A percentile compares a stretch with the other conserved stretches of the same genome.
Evolutionary conservation across 1,140 invertebrate species (phyloP).

Genomic region (Macrobrachium nipponense): DNA sequence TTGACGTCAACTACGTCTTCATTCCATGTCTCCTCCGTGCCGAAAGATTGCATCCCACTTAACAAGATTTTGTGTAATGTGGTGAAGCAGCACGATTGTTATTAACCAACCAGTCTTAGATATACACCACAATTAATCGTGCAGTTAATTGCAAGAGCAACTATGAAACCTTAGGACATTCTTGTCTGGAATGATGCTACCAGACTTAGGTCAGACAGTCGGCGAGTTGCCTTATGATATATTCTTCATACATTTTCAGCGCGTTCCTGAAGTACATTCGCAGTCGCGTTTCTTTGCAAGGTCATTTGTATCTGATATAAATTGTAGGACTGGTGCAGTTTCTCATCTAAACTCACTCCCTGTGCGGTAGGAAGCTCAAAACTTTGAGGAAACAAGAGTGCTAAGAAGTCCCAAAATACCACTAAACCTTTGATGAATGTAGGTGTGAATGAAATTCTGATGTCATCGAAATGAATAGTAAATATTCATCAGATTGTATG

Average conservation of each 20-base stretch:
- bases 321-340: too few relatives aligned
- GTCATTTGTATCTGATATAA: neutral
- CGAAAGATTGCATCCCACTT: neutral
- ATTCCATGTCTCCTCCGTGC: neutral
- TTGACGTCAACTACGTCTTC: neutral
- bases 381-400: neutral
- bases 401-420: neutral
- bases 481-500: neutral
- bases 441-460: neutral
- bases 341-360: too few relatives aligned
- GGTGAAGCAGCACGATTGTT: neutral
- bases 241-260: constrained; percentile 13
- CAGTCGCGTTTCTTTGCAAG: neutral
- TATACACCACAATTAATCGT: neutral
- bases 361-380: neutral
- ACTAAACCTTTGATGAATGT: neutral
- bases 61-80: neutral
- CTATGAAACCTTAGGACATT: constrained; percentile 1
- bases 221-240: constrained; percentile 44
- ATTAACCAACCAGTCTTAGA: neutral
- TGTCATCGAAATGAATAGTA: constrained; percentile 3
- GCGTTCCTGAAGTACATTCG: neutral
- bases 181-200: constrained; percentile 52
- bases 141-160: neutral
- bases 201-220: constrained; percentile 41